Percentiles rank a stretch among this genome's conserved stretches.
phyloP scores from a whole-genome alignment of 2,888 invertebrate species.

The Drosophila pseudotakahashii region DNA sequence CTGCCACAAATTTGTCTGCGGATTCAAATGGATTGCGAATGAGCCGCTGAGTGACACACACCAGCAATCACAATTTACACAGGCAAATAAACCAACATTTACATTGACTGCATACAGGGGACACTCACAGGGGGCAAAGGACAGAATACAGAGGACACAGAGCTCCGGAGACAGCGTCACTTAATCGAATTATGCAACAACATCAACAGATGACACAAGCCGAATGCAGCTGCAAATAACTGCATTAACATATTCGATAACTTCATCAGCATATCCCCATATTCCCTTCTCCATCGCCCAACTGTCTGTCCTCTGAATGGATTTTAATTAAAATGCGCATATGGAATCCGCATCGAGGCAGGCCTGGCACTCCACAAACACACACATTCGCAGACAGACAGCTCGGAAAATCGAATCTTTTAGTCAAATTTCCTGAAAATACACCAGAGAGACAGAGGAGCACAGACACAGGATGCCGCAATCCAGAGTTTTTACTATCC shows the following conservation, averaged over 20 bases:
- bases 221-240: slow-evolving; percentile 53
- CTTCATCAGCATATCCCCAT: slow-evolving; percentile 33
- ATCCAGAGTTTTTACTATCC: slow-evolving; percentile 8
- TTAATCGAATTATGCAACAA: slow-evolving; percentile 75
- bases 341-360: slow-evolving; percentile 50
- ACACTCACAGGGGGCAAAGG: background rate
- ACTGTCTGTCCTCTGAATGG: slow-evolving; percentile 12
- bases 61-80: slow-evolving; percentile 56
- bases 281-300: slow-evolving; percentile 1
- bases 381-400: slow-evolving; percentile 23
- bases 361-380: slow-evolving; percentile 33
- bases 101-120: slow-evolving; percentile 38
- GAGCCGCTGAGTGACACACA: slow-evolving; percentile 31
- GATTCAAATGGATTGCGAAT: slow-evolving; percentile 9
- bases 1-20: slow-evolving; percentile 70
- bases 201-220: slow-evolving; percentile 40
- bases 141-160: background rate
- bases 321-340: slow-evolving; percentile 74
- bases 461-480: slow-evolving; percentile 42
- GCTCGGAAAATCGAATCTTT: slow-evolving; percentile 54
- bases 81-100: slow-evolving; percentile 65
- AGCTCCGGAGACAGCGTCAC: slow-evolving; percentile 36
- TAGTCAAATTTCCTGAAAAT: slow-evolving; percentile 58
- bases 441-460: slow-evolving; percentile 4
- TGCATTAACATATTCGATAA: slow-evolving; percentile 71